Conservation (phyloP, 2,888 invertebrate species). For the Lepetodrilus schrolli region DNA sequence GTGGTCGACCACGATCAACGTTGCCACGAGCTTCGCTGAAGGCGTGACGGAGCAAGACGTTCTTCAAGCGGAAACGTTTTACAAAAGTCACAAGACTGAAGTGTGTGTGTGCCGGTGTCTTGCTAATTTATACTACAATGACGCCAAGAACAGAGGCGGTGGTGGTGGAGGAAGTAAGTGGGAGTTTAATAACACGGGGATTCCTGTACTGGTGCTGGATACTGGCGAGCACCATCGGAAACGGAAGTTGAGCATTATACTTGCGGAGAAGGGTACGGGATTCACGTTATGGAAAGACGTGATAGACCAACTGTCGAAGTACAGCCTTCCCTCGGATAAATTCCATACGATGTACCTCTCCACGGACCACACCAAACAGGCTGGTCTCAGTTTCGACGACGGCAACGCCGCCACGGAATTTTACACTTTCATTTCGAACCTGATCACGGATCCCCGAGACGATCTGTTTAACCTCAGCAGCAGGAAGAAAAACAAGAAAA, state of each 20-base stretch:
- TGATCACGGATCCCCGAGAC: conserved; percentile 86
- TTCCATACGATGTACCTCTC: conserved; percentile 90
- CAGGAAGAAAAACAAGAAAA: conserved; percentile 67
- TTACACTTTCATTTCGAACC: conserved; percentile 77
- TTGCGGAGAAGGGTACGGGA: conserved; percentile 87
- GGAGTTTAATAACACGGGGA: conserved; percentile 85
- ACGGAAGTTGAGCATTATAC: conserved; percentile 79
- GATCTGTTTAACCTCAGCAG: conserved; percentile 82
- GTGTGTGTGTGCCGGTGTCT: conserved; percentile 85
- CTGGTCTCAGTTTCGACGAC: conserved; percentile 87
- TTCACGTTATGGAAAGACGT: conserved; percentile 88
- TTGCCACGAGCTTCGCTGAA: conserved; percentile 49
- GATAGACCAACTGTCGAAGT: conserved; percentile 86
- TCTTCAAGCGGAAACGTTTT: conserved; percentile 73
- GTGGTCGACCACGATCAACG: conserved; percentile 46
- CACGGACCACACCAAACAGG: conserved; percentile 84
- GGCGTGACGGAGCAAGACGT: conserved; percentile 69
- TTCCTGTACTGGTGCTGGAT: conserved; percentile 86
- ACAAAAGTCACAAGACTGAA: conserved; percentile 84
- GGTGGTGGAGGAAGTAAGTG: conserved; percentile 76
- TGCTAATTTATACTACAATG: conserved; percentile 78
- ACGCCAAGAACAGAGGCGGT: conserved; percentile 52
- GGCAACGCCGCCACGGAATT: conserved; percentile 83
- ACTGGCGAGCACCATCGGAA: conserved; percentile 82
- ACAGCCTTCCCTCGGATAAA: conserved; percentile 80